Base-by-base conservation (phyloP, 2,113 vertebrate species). In the Rhadina sibilatrix region DNA sequence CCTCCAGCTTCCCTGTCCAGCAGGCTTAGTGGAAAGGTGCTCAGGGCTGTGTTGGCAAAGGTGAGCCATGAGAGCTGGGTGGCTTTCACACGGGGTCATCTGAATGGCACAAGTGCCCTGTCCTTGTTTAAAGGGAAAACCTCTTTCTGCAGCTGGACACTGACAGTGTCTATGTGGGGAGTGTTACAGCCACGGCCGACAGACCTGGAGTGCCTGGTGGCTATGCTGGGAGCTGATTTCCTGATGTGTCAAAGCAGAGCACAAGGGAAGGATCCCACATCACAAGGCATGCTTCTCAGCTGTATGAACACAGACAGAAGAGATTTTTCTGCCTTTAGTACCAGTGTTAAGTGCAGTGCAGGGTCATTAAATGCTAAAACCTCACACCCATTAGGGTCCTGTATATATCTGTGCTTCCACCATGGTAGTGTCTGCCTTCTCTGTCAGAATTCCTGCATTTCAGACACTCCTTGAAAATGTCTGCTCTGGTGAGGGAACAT, bases 291-390 rank as follows among this genome's bases (percentile, higher is more conserved):
- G 22, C 30, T 68, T 56, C n/a, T 59, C 23, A 70, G 50, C 35
- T 80, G 4, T 14, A 9, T 22, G 15, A 72, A 60, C 0, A 0
- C 5, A 4, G 11, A 10, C 3, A 7, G 22, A 37, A 72, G 80
- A 82, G 56, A 47, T 79, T 71, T 74, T 78, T 19, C 11, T 25
- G n/a, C 11, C 68, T 57, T 57, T 49, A 30, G 19, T 54, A 19
- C 37, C 24, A 25, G 11, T 38, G 23, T 61, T 63, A 46, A 6
- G 33, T 42, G 21, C 52, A 5, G 27, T 27, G 12, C 60, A 66
- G 14, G 15, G 33, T 49, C 23, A 28, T 68, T 57, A 89, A 74
- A 44, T 57, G 27, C 33, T 82, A 40, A 78, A 68, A 53, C 7
- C 28, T 74, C 68, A 31, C 7, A 38, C 2, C 24, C 10, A 37